Evolutionary conservation across 2,797 vertebrate species (phyloP).

Genomic region (Labroides dimidiatus): DNA sequence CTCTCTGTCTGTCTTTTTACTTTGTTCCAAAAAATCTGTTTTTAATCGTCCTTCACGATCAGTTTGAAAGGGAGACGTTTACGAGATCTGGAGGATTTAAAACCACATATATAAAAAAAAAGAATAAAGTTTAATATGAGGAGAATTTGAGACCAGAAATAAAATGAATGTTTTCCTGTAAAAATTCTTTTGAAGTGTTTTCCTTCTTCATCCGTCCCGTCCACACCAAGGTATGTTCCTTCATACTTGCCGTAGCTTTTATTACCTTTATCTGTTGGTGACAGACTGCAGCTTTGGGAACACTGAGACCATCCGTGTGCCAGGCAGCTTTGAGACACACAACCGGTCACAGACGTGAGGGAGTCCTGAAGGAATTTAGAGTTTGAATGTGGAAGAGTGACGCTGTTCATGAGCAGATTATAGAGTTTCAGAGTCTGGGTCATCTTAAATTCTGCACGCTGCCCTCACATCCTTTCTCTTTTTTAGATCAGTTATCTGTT

Average conservation of each 20-base stretch:
- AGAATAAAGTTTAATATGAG: constrained; percentile 1
- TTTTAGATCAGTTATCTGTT: constrained; percentile 53
- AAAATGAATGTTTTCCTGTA: not conserved
- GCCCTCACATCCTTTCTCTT: constrained; percentile 50
- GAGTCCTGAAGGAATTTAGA: constrained; percentile 77
- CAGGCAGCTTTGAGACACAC: constrained; percentile 63
- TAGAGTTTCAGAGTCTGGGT: constrained; percentile 57
- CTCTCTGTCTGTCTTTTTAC: too few species aligned
- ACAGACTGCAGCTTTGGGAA: constrained; percentile 66
- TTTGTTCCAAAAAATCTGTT: not conserved
- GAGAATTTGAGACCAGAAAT: not conserved
- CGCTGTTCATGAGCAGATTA: constrained; percentile 53
- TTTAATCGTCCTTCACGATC: not conserved
- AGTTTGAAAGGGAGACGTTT: not conserved
- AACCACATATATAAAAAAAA: constrained; percentile 3
- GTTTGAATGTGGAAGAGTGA: constrained; percentile 56
- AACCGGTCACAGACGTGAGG: constrained; percentile 73
- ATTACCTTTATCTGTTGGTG: constrained; percentile 49
- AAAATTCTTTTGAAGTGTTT: constrained; percentile 12
- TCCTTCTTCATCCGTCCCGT: constrained; percentile 15
- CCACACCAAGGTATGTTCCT: constrained; percentile 52
- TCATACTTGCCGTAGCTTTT: constrained; percentile 62
- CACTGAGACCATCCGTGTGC: constrained; percentile 58
- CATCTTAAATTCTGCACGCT: constrained; percentile 42
- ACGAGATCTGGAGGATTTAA: not conserved